Base-by-base conservation (phyloP, 2,888 invertebrate species). In the Andrena dorsata region DNA sequence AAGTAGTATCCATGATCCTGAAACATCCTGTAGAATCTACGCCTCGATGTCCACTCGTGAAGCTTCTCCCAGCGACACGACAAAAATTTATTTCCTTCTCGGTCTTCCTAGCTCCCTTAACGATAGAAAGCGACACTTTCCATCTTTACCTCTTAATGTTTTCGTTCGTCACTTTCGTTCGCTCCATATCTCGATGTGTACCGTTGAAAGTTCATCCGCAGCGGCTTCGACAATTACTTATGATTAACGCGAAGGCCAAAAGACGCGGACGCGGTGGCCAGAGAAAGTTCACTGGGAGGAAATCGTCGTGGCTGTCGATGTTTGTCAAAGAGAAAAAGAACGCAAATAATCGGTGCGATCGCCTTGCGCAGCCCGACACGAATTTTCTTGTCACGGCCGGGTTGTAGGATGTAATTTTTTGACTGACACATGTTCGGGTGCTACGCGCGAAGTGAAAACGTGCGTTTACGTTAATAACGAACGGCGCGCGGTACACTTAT, bases 191-290 rank as follows among this genome's bases (percentile, higher is more conserved):
- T 41, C 41, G 5, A 41, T 16, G 41, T 16, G 41, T 41, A 5
- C 41, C 10, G 41, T 20, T 30, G 10, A 90, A 89, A 89, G 86
- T 90, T 88, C 88, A 88, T 86, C 83, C 72, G 84, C 76, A 8
- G 58, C 63, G 32, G 58, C 72, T 75, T 77, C 47, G 16, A 8
- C 51, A 69, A 77, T 81, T 86, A 87, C 84, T 26, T 10, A 5
- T 65, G 82, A 82, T 89, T 89, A 89, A 80, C 88, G 79, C 4
- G 83, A 71, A 49, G 66, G 35, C 32, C 81, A 63, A 69, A 16
- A 82, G 85, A 89, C 89, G 83, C 84, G 84, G 69, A 85, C 78
- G 76, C 60, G 84, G 80, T 68, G 81, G 79, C 70, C 83, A 78
- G 90, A 86, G 89, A 90, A 90, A 90, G 87, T 88, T 35, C 56